A percentile compares a stretch with the other conserved stretches of the same genome.
These are phyloP conservation scores for Lampris incognitus DNA, from an alignment of 2,113 vertebrate genomes.

Conservation along the genomic window DNA sequence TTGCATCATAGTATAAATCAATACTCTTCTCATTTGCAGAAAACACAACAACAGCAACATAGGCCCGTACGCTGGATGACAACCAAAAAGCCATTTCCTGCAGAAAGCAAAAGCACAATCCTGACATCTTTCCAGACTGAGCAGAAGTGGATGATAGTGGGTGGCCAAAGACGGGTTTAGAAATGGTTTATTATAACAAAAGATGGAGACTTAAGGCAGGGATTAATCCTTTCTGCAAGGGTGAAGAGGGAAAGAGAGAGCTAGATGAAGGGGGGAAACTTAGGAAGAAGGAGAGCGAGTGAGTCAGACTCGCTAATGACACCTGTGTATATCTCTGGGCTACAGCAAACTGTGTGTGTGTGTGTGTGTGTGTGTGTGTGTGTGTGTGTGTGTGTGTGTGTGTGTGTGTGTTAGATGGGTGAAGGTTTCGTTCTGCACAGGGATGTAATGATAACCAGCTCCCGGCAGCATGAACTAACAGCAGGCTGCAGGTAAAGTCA, in stretches of 20 bases:
- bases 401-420: conserved; percentile 35
- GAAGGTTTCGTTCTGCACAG: conserved; percentile 31
- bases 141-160: neutral
- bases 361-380: conserved; percentile 38
- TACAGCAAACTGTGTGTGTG: neutral
- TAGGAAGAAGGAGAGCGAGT: neutral
- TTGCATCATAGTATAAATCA: conserved; percentile 37
- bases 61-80: conserved; percentile 21
- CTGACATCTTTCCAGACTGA: conserved; percentile 45
- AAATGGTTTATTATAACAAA: too few species aligned
- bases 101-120: conserved; percentile 59
- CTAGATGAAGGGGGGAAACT: neutral
- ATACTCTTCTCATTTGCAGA: conserved; percentile 58
- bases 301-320: neutral
- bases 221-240: too few species aligned
- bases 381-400: conserved; percentile 29
- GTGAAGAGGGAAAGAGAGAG: neutral
- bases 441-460: conserved; percentile 13
- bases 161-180: neutral
- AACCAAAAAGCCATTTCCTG: conserved; percentile 50
- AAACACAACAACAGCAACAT: conserved; percentile 23
- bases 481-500: neutral
- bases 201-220: neutral
- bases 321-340: conserved; percentile 9
- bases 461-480: neutral